phyloP scores from a whole-genome alignment of 2,888 invertebrate genomes.

The Erebia ligea region DNA sequence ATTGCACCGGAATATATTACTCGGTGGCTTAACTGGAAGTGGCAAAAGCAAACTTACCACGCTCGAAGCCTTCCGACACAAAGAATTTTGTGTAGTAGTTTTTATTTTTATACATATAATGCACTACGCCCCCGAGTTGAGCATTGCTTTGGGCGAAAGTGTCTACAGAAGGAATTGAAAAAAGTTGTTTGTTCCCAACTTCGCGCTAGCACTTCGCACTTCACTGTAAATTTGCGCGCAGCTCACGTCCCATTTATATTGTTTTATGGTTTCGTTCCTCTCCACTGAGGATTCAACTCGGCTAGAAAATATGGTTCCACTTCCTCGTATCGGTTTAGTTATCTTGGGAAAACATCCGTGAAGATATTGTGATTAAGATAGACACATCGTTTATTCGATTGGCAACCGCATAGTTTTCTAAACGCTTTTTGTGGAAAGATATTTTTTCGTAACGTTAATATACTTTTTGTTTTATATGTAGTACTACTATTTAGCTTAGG shows the following conservation, averaged over 20 bases:
- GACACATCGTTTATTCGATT: slow-evolving; percentile 33
- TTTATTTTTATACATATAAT: slow-evolving; percentile 42
- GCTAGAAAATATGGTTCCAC: slow-evolving; percentile 63
- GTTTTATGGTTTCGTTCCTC: slow-evolving; percentile 75
- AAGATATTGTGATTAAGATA: slow-evolving; percentile 38
- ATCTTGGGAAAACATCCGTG: slow-evolving; percentile 44
- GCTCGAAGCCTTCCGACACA: too few relatives aligned
- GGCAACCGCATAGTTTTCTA: neutral
- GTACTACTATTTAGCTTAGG: too few relatives aligned
- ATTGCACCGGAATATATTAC: too few relatives aligned
- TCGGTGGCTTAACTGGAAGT: too few relatives aligned
- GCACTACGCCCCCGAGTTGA: slow-evolving; percentile 41
- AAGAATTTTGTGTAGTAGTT: neutral
- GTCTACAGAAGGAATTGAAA: slow-evolving; percentile 55
- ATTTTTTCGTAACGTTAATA: neutral
- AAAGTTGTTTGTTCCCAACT: slow-evolving; percentile 52
- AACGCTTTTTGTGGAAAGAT: slow-evolving; percentile 5
- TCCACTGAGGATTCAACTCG: slow-evolving; percentile 57
- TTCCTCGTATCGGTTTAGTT: slow-evolving; percentile 58
- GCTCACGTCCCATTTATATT: slow-evolving; percentile 75
- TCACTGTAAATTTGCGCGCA: slow-evolving; percentile 49
- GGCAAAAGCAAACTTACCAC: too few relatives aligned
- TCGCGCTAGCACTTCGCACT: slow-evolving; percentile 42
- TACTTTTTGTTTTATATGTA: neutral
- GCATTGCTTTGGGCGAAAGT: slow-evolving; percentile 40